Evolutionary conservation across 2,888 invertebrate species (phyloP), one percentile per base, ranked within the genome.

Genomic region (Julus scanicus): DNA sequence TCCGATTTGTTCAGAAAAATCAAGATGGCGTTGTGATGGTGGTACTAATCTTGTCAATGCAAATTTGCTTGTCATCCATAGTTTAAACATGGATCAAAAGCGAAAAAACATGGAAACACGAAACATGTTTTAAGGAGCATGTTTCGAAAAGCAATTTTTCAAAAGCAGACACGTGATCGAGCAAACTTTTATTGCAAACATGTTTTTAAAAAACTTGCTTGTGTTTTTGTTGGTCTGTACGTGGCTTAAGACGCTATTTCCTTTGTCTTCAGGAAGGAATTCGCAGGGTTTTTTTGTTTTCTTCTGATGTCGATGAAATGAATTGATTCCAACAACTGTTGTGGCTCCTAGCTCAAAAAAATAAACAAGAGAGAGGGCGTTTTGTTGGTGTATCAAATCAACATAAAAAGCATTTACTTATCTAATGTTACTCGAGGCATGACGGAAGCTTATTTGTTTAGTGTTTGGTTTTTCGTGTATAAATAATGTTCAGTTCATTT

Each of bases 401-500:
- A 63, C 63, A 63, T 63, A 63, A 63, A 63, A 63, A 63, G 63
- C 63, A 1, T 57, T 57, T 57, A 63, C 63, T 63, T 63, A n/a
- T 8, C 3, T 63, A 63, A 63, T 63, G 63, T 63, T 63, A 63
- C 63, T 63, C 63, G 63, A 63, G 63, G 63, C 63, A 63, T 63
- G 63, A 63, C 63, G n/a, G n/a, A 5, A 17, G n/a, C 63, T 17
- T 63, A 63, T 63, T 63, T 63, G 63, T 63, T 63, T n/a, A 63
- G 63, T 63, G 63, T 63, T n/a, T n/a, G 63, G 63, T 63, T 63
- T 48, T 63, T 63, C 6, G 63, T 63, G 63, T 63, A 63, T 63
- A 63, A 63, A 63, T 63, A 63, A n/a, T 63, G 63, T 63, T 63
- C n/a, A 17, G 63, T n/a, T 63, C 63, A 63, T 63, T 63, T 63